Conservation (phyloP, 2,113 vertebrate species). For the Erpornis zantholeuca region DNA sequence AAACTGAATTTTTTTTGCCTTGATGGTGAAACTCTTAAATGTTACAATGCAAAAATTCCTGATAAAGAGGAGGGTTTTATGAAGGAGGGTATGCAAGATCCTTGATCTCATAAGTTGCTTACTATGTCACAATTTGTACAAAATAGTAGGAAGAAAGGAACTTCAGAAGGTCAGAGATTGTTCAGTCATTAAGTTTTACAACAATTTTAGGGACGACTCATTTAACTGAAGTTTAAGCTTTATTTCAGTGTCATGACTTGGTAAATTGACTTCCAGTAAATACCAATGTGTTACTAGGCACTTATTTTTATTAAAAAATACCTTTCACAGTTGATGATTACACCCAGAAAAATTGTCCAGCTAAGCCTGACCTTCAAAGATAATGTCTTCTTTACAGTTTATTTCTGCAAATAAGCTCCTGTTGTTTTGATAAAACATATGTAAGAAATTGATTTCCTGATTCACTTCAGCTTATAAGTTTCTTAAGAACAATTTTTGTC, state of each 20-base stretch:
- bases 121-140: neutral
- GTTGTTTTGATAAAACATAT: neutral
- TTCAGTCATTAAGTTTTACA: neutral
- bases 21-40: neutral
- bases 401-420: neutral
- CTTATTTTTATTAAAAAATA: neutral
- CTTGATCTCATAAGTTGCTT: rapidly evolving
- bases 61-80: neutral
- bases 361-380: neutral
- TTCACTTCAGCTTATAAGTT: neutral
- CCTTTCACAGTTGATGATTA: constrained; percentile 27
- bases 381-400: neutral
- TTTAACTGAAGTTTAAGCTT: neutral
- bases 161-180: neutral
- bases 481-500: constrained; percentile 19
- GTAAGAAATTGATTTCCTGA: neutral
- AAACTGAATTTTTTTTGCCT: neutral
- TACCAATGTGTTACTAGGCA: constrained; percentile 12
- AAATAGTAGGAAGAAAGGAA: neutral
- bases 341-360: neutral
- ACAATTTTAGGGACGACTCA: neutral
- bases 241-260: neutral
- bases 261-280: constrained; percentile 45
- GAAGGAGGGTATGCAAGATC: too few species aligned
- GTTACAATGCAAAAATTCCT: neutral